Conservation (phyloP, 2,888 invertebrate species). For the Trachelus troglodyta region DNA sequence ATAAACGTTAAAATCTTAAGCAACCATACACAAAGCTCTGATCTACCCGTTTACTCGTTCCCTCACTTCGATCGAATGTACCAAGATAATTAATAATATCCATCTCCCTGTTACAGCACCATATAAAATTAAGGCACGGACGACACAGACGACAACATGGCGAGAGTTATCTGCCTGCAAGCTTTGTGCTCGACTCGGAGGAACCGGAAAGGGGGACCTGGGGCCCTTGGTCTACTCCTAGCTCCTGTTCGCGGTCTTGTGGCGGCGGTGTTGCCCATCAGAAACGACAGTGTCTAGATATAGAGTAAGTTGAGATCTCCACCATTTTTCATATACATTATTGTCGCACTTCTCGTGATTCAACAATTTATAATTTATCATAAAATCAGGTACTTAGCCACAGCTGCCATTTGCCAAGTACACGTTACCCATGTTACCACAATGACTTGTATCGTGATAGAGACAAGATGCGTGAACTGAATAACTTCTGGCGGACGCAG, state of each 20-base stretch:
- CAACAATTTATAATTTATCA: background rate
- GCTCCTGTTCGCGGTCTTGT: slow-evolving; percentile 89
- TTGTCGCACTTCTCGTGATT: background rate
- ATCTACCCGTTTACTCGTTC: background rate
- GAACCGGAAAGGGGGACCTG: slow-evolving; percentile 77
- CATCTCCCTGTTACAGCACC: slow-evolving; percentile 69
- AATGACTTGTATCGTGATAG: background rate
- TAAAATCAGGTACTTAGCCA: background rate
- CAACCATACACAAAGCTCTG: background rate
- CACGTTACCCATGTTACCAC: background rate
- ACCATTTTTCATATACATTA: slow-evolving; percentile 6
- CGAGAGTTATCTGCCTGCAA: slow-evolving; percentile 79
- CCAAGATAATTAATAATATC: slow-evolving; percentile 23
- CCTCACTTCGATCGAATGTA: background rate
- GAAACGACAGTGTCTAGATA: slow-evolving; percentile 78
- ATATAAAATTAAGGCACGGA: slow-evolving; percentile 68
- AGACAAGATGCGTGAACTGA: slow-evolving; percentile 1
- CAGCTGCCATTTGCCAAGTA: background rate
- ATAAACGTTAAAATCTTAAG: too few species aligned
- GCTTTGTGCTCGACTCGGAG: slow-evolving; percentile 78
- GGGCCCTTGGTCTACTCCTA: slow-evolving; percentile 87
- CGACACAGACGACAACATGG: slow-evolving; percentile 84
- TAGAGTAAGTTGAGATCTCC: slow-evolving; percentile 68
- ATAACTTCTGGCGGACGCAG: background rate
- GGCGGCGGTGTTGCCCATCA: slow-evolving; percentile 93